A percentile compares a stretch with the other conserved stretches of the same genome.
Evolutionary conservation across 1,140 invertebrate genomes (phyloP).

Genomic region (Drosophila suzukii): DNA sequence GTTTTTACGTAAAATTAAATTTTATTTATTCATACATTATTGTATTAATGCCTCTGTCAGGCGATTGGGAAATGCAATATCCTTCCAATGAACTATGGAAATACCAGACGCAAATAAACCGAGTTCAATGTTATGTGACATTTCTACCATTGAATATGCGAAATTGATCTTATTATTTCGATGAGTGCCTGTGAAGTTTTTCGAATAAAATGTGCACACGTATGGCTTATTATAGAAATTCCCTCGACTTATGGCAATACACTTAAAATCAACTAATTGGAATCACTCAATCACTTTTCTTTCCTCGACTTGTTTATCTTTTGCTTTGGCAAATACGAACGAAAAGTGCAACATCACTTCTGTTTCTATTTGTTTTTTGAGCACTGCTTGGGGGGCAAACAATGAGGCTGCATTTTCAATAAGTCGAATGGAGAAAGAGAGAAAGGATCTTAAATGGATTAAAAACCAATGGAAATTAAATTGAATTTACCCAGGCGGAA

Average conservation of each 20-base stretch:
- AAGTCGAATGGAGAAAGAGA: constrained; percentile 22
- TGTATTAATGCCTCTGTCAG: constrained; percentile 57
- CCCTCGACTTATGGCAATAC: constrained; percentile 29
- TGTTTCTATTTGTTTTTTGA: constrained; percentile 71
- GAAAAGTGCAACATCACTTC: constrained; percentile 74
- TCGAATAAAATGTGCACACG: not conserved
- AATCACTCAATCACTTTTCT: constrained; percentile 45
- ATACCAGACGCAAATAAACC: not conserved
- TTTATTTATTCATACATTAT: constrained; percentile 79
- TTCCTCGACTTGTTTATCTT: constrained; percentile 46
- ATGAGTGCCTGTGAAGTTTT: not conserved
- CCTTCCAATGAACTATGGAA: constrained; percentile 2
- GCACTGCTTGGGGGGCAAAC: constrained; percentile 47
- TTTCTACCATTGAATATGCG: not conserved
- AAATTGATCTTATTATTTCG: not conserved
- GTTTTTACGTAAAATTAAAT: constrained; percentile 79
- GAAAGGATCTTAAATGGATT: constrained; percentile 48
- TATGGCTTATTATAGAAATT: constrained; percentile 29
- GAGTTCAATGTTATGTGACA: not conserved
- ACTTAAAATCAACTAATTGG: constrained; percentile 65
- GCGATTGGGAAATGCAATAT: constrained; percentile 32
- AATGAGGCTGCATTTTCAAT: constrained; percentile 66
- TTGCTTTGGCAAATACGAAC: constrained; percentile 61
- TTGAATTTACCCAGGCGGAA: constrained; percentile 31
- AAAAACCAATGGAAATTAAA: constrained; percentile 55